These are phyloP conservation scores for Cladopsammia gracilis DNA, from an alignment of 64 coral and sea anemone genomes.

Conservation along the genomic window DNA sequence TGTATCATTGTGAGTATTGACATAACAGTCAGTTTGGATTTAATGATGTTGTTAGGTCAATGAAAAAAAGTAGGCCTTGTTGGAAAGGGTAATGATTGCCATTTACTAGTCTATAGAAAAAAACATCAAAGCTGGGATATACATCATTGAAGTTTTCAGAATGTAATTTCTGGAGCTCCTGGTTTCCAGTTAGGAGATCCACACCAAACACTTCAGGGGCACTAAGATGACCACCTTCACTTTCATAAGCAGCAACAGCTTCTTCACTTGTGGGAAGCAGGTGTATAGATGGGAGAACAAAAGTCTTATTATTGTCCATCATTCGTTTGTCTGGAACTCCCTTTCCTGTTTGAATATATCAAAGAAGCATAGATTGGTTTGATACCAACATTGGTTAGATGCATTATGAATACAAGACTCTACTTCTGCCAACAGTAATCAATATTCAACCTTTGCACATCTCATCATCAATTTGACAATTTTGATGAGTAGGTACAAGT, in stretches of 20 bases:
- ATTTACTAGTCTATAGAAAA: slow-evolving; percentile 54
- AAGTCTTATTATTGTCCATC: slow-evolving; percentile 18
- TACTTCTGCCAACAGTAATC: too few relatives aligned
- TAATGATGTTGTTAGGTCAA: slow-evolving; percentile 38
- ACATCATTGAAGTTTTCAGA: slow-evolving; percentile 46
- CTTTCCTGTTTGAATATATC: slow-evolving; percentile 25
- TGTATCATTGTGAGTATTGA: background rate
- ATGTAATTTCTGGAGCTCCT: slow-evolving; percentile 54
- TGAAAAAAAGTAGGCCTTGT: slow-evolving; percentile 24
- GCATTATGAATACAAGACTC: background rate
- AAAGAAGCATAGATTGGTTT: background rate
- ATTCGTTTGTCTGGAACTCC: slow-evolving; percentile 42
- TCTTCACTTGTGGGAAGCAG: slow-evolving; percentile 3
- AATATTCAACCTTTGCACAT: too few relatives aligned
- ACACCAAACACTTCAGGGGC: slow-evolving; percentile 33
- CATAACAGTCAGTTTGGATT: slow-evolving; percentile 31
- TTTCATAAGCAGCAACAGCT: slow-evolving; percentile 60
- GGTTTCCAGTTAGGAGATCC: slow-evolving; percentile 46
- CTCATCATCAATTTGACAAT: too few relatives aligned
- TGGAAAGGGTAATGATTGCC: slow-evolving; percentile 18
- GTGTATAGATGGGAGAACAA: slow-evolving; percentile 49
- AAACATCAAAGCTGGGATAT: slow-evolving; percentile 32
- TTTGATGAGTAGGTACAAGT: too few relatives aligned
- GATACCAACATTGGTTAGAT: background rate
- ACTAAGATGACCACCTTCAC: slow-evolving; percentile 49